Evolutionary conservation across 2,113 vertebrate genomes (phyloP).

Genomic region (Zosterops pallidus): DNA sequence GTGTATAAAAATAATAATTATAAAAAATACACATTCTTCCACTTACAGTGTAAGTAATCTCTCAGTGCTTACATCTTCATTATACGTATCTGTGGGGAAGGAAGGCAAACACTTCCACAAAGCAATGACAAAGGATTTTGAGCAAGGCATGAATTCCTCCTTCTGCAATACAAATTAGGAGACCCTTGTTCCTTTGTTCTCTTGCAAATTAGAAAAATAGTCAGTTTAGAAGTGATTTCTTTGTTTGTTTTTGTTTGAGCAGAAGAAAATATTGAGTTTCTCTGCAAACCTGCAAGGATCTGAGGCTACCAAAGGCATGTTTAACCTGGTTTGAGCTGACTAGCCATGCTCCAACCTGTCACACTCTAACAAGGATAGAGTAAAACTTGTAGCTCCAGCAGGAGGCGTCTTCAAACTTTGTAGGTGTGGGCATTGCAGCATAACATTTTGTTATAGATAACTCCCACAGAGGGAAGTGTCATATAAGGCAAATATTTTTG

Average conservation of each 20-base stretch:
- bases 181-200: neutral
- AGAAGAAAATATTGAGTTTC: neutral
- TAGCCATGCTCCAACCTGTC: neutral
- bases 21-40: neutral
- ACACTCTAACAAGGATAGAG: neutral
- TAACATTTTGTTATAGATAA: neutral
- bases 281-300: neutral
- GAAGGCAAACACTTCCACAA: neutral
- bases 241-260: neutral
- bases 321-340: neutral
- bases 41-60: neutral
- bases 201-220: neutral
- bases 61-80: neutral
- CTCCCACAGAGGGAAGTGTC: neutral
- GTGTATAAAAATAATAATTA: neutral
- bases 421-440: neutral
- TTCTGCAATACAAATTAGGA: neutral
- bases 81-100: neutral
- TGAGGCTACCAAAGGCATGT: neutral
- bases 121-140: neutral
- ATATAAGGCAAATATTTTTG: neutral
- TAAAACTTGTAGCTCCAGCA: neutral
- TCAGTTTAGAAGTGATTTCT: neutral
- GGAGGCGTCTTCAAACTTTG: neutral
- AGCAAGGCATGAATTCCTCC: neutral